These are phyloP conservation scores for Elephas maximus DNA, from an alignment of 2,113 vertebrate genomes.

Conservation along the genomic window DNA sequence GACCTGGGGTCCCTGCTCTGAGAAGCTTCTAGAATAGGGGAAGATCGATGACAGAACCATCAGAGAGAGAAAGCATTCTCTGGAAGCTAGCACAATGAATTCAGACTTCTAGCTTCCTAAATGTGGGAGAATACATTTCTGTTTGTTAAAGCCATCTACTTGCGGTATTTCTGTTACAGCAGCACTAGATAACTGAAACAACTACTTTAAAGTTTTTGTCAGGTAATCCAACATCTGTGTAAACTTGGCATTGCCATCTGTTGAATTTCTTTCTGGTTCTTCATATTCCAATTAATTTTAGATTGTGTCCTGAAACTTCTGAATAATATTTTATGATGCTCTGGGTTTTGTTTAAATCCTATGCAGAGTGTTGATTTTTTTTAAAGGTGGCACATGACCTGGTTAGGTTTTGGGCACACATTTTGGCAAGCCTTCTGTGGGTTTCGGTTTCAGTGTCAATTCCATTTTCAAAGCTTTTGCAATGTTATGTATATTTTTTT, in stretches of 20 bases:
- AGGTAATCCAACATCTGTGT: background rate
- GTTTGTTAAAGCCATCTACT: too few species aligned
- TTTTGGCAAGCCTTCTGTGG: background rate
- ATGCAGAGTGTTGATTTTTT: background rate
- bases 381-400: background rate
- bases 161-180: too few species aligned
- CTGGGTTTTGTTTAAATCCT: background rate
- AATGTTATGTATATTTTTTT: background rate
- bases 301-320: background rate
- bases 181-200: too few species aligned
- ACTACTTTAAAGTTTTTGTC: background rate
- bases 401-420: background rate
- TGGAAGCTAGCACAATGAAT: too few species aligned
- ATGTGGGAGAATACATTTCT: too few species aligned
- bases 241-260: background rate
- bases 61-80: too few species aligned
- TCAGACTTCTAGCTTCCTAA: too few species aligned
- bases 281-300: constrained; percentile 4
- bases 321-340: background rate
- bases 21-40: too few species aligned
- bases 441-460: background rate
- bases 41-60: too few species aligned
- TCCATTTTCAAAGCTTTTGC: background rate
- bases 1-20: too few species aligned
- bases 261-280: background rate